These are phyloP conservation scores for Blastobasis adustella DNA, from an alignment of 2,888 invertebrate species.

Conservation along the genomic window DNA sequence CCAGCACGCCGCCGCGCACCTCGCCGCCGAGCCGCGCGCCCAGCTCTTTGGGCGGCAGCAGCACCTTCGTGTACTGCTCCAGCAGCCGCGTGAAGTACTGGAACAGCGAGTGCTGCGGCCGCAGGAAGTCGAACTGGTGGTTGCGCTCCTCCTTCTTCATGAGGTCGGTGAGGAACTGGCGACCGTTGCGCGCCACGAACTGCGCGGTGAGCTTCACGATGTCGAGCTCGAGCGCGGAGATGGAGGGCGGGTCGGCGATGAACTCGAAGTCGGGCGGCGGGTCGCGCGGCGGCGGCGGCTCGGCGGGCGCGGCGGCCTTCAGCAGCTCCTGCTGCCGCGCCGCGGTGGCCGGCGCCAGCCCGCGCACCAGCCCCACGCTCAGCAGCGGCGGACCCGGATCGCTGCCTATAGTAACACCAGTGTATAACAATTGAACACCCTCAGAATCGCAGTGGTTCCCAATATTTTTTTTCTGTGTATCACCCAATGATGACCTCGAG, in stretches of 20 bases:
- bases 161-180: slow-evolving; percentile 97
- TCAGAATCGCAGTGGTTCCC: too few relatives aligned
- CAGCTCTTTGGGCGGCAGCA: slow-evolving; percentile 96
- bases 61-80: slow-evolving; percentile 98
- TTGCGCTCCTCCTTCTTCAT: slow-evolving; percentile 99
- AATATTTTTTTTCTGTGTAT: too few relatives aligned
- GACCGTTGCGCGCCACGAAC: slow-evolving; percentile 98
- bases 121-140: slow-evolving; percentile 98
- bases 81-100: slow-evolving; percentile 98
- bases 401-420: slow-evolving; percentile 19
- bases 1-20: slow-evolving; percentile 80
- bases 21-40: slow-evolving; percentile 86
- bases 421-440: too few relatives aligned
- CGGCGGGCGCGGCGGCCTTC: slow-evolving; percentile 89
- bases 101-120: slow-evolving; percentile 98
- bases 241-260: slow-evolving; percentile 97
- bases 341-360: slow-evolving; percentile 84
- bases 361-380: slow-evolving; percentile 48
- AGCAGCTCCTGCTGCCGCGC: slow-evolving; percentile 91
- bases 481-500: too few relatives aligned
- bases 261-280: slow-evolving; percentile 95
- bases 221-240: slow-evolving; percentile 98
- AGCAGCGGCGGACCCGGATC: slow-evolving; percentile 30
- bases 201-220: slow-evolving; percentile 98
- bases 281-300: slow-evolving; percentile 92